These are phyloP conservation scores for Uloborus plumipes DNA, from an alignment of 2,888 invertebrate genomes.

Conservation along the genomic window DNA sequence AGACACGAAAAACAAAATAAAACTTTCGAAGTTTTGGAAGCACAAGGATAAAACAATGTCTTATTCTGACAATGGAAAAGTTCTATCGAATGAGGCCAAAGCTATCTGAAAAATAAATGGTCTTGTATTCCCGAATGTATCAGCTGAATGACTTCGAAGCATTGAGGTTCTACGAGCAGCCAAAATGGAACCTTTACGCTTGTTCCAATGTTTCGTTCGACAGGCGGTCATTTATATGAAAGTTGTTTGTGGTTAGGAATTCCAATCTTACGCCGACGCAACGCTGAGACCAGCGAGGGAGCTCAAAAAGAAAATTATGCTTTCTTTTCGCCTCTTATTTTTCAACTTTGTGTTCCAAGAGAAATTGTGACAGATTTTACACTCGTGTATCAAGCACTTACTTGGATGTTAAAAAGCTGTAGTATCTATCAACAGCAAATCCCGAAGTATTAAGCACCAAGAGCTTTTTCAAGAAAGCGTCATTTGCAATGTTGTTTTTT, in stretches of 20 bases:
- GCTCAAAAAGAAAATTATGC: no score
- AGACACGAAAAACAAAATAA: neutral
- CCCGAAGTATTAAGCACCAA: no score
- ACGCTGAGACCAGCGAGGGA: no score
- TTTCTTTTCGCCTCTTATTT: no score
- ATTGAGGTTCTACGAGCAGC: neutral
- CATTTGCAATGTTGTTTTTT: no score
- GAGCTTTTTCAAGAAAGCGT: no score
- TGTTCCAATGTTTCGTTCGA: conserved; percentile 5
- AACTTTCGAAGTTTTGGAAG: conserved; percentile 1
- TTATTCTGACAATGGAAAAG: neutral
- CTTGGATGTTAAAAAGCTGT: no score
- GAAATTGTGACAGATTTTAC: no score
- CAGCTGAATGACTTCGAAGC: neutral
- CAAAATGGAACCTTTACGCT: conserved; percentile 11
- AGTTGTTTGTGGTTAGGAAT: conserved; percentile 30
- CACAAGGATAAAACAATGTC: conserved; percentile 3
- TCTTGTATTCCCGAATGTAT: conserved; percentile 7
- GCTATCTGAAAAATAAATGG: conserved; percentile 20
- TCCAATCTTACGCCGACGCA: no score
- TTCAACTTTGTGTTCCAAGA: no score
- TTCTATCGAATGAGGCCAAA: conserved; percentile 15
- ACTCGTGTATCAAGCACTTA: no score
- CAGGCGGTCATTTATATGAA: conserved; percentile 6
- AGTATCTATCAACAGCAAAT: no score